Evolutionary conservation across 1,140 invertebrate genomes (phyloP), one percentile per base, ranked within the genome.

Genomic region (Drosophila ohnishii): DNA sequence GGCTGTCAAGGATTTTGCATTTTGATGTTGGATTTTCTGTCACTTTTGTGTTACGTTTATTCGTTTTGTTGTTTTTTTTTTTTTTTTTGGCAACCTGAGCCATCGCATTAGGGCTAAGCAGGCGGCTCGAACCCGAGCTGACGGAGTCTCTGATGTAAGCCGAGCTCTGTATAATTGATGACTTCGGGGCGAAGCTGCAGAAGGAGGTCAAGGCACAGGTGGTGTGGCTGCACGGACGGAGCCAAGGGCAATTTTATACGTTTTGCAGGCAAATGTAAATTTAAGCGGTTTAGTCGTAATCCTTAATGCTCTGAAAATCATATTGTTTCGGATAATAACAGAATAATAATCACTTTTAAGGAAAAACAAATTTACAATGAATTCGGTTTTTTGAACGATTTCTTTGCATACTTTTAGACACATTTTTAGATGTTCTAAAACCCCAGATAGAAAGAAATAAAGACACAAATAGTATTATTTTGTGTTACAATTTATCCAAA

Each of bases 1-100:
- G 25, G 40, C 73, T 76, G 73, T 76, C 73, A 76, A 76, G 73
- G 62, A 76, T 67, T 67, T 72, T 76, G 55, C 73, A 75, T 75
- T 76, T 42, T 59, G 73, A 75, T 60, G 72, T 67, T 60, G 72
- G 40, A 67, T 76, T 76, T 76, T 64, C 51, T 75, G 71, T 75
- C 53, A 53, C 73, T 59, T 76, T 66, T 53, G 37, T 59, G 58
- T 74, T 51, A 74, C 48, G 53, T 62, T 72, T 73, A 53, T 69
- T 16, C 34, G 48, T 28, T 53, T 62, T 16, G 32, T 39, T 30
- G 14, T 55, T 53, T n/a, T n/a, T n/a, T n/a, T n/a, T n/a, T n/a
- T n/a, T 19, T 45, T 71, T 61, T 70, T 72, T 51, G 70, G 51
- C 70, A 73, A 63, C 30, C 22, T 70, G 67, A 71, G 30, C 66